Evolutionary conservation across 2,113 vertebrate genomes (phyloP), one percentile per base, ranked within the genome.

Genomic region (Phaethornis superciliosus): DNA sequence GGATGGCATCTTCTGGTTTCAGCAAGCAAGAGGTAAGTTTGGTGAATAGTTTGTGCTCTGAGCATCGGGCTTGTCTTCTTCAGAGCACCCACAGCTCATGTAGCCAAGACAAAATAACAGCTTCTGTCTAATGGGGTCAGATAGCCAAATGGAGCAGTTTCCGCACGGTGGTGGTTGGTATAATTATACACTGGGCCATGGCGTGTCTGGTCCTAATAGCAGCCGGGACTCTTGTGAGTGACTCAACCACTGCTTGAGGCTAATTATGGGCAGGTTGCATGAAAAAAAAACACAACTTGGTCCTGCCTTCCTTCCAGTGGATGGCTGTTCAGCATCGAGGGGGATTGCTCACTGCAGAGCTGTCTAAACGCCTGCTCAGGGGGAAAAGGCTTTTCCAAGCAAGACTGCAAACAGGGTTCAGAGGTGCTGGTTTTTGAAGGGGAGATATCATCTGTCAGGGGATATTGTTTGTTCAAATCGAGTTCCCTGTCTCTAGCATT

Each of bases 161-260:
- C 96, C 49, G 11, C 94, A 76, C 13, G 0, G 71, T 47, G 72
- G 81, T 83, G 93, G 77, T 93, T 88, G 86, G 33, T 72, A 18
- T 96, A 97, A 97, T 97, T 97, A 96, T 56, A 89, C 7, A 0
- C 87, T 82, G 75, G 88, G 84, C 88, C 12, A 0, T 96, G 88
- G 96, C 82, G 56, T 96, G 95, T 96, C 95, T 96, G 88, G 46
- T 87, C 80, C 72, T 97, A 96, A 96, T 90, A 91, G 96, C 85
- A 81, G 93, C 68, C 10, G 0, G 81, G 88, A 87, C 94, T 96
- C 88, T 74, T 85, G 76, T 28, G 83, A 84, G 75, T 97, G 96
- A 96, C 90, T 97, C 96, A 96, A 84, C 81, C 2, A 0, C 75
- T 77, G 76, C 90, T 89, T 52, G 74, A 81, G 91, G 91, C 95